Base-by-base conservation (phyloP, 2,888 invertebrate genomes). In the Eumerus sabulonum region DNA sequence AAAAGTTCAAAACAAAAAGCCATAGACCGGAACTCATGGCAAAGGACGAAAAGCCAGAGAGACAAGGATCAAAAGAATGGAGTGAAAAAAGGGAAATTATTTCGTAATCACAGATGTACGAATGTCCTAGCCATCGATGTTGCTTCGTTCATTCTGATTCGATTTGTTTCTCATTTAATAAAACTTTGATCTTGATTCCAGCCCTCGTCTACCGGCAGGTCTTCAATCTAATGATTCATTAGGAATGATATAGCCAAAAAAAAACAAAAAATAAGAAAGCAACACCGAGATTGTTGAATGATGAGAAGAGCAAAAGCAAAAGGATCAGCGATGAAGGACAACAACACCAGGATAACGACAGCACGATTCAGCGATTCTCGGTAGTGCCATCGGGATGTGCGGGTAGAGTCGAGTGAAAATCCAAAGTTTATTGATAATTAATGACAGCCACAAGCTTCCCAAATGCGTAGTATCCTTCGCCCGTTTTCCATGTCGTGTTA, bases 361-460 rank as follows among this genome's bases (percentile, higher is more conserved):
- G 36, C 19, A 16, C 16, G 63, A 1, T n/a, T n/a, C 42, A 44
- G 42, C 13, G 13, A 27, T 27, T 27, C 27, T 40, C 40, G 40
- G 40, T n/a, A n/a, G n/a, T 40, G 12, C 12, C 40, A 40, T 11
- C 12, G n/a, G 40, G 40, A 40, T 40, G n/a, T n/a, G 11, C 40
- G n/a, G 27, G n/a, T 19, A 13, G 7, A n/a, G 35, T 12, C 12
- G 47, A 50, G 62, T 38, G 50, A 5, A 44, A n/a, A 38, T 40
- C 56, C 40, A 68, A 59, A 77, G 73, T 77, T 77, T 77, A 77
- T 77, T 77, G 77, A 77, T 77, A 77, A 77, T 73, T 77, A 77
- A 77, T 77, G 77, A 77, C 67, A 63, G 63, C 47, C 64, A 67
- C 57, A 72, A 77, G 67, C 63, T 50, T 57, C 53, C 63, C 73